phyloP scores from a whole-genome alignment of 2,113 vertebrate genomes.

The Poeciliopsis retropinna region DNA sequence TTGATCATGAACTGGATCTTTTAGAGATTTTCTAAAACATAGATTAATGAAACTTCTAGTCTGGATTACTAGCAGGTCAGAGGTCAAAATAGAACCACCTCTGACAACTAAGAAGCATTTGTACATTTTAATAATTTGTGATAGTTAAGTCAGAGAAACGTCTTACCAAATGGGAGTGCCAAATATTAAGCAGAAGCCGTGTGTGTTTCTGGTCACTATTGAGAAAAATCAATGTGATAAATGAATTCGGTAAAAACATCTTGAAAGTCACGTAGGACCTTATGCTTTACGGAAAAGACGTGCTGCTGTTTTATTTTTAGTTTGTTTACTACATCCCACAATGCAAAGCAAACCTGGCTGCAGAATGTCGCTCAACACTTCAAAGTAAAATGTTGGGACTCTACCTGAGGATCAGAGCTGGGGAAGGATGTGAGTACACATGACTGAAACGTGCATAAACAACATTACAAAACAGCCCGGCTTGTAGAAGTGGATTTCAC shows the following conservation, averaged over 20 bases:
- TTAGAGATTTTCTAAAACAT: not conserved
- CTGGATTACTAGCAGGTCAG: too few species aligned
- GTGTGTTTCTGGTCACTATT: not conserved
- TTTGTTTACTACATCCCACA: not conserved
- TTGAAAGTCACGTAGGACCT: not conserved
- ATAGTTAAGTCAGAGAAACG: not conserved
- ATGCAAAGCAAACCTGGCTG: not conserved
- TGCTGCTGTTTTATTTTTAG: too few species aligned
- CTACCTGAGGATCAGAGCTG: not conserved
- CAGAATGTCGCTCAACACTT: not conserved
- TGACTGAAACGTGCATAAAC: not conserved
- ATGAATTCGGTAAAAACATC: not conserved
- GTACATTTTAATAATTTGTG: not conserved
- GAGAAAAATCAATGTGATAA: not conserved
- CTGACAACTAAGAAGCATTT: not conserved
- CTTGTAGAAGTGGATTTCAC: conserved; percentile 53
- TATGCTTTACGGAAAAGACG: too few species aligned
- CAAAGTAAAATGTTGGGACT: not conserved
- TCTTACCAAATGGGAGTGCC: not conserved
- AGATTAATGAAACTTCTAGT: not conserved
- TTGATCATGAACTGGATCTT: not conserved
- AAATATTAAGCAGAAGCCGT: too few species aligned
- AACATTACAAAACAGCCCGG: conserved; percentile 34
- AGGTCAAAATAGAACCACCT: too few species aligned
- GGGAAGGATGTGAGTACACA: not conserved